Conservation (phyloP, 2,797 vertebrate genomes). For the Eidolon dupreanum region DNA sequence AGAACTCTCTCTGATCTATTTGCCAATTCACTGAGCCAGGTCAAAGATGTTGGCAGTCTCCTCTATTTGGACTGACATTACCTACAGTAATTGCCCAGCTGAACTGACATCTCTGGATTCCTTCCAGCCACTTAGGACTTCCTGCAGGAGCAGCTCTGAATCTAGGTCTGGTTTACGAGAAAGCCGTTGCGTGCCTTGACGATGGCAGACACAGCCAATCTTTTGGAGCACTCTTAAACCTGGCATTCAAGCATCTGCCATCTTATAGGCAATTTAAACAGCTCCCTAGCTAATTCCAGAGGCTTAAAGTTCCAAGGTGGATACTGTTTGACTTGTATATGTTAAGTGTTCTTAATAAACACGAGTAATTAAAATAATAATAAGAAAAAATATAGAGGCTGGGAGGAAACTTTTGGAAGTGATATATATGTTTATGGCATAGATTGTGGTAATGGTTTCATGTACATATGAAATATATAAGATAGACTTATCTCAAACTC, state of each 20-base stretch:
- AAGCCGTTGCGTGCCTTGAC: neutral
- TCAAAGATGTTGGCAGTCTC: neutral
- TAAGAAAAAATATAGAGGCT: neutral
- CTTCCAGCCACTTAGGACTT: neutral
- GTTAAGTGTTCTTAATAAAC: neutral
- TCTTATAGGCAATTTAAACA: neutral
- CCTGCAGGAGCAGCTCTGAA: slow-evolving; percentile 26
- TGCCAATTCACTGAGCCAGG: slow-evolving; percentile 32
- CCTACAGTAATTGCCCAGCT: neutral
- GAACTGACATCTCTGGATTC: neutral
- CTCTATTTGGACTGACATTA: neutral
- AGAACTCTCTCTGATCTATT: slow-evolving; percentile 6
- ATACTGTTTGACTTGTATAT: neutral
- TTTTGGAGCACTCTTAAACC: neutral
- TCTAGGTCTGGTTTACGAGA: neutral
- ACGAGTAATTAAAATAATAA: neutral
- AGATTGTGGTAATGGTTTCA: neutral
- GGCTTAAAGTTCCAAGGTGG: neutral
- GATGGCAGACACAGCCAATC: neutral
- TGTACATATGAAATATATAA: neutral
- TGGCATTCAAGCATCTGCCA: neutral
- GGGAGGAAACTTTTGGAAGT: neutral
- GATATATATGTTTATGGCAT: neutral
- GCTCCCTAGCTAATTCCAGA: neutral
- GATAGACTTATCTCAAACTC: neutral